Evolutionary conservation across 2,797 vertebrate genomes (phyloP), one percentile per base, ranked within the genome.

Genomic region (Falco naumanni): DNA sequence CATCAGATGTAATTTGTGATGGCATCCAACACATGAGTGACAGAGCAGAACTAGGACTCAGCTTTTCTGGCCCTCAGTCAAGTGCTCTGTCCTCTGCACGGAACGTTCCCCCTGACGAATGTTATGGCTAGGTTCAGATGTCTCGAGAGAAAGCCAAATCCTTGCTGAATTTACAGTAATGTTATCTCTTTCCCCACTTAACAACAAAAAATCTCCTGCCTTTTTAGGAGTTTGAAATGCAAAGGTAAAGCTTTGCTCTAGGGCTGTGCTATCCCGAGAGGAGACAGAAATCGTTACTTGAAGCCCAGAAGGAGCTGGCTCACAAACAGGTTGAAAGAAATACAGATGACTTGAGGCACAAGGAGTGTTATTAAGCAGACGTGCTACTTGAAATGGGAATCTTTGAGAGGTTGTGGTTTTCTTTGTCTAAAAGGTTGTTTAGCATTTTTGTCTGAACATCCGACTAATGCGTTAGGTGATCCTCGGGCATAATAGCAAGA

Each of bases 321-420:
- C 75, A 51, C 31, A 94, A 88, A 68, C 7, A 78, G 31, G 25
- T 47, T 76, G 70, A 93, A 84, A 93, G 79, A 79, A 89, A 90
- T 47, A 71, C 28, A 37, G 60, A 57, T n/a, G 66, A 81, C 79
- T 84, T 41, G n/a, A 91, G 84, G 86, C 89, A 87, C 7, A 39
- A 90, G 37, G 33, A 79, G 16, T 39, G 57, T n/a, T 92, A 92
- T 91, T 84, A 93, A 84, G 60, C 22, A 88, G 37, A 95, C 94
- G 37, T 39, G 57, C n/a, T 82, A 65, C 74, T 84, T 81, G 68
- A 93, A 93, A 71, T 34, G 28, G 28, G 63, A 90, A 61, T 59
- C 63, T 88, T 61, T 57, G 37, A 94, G 65, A 89, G 24, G 29
- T 4, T 87, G 39, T 65, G 37, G 54, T 76, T 92, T 87, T 78